Conservation (phyloP, 2,113 vertebrate species). For the Mystacornis crossleyi region DNA sequence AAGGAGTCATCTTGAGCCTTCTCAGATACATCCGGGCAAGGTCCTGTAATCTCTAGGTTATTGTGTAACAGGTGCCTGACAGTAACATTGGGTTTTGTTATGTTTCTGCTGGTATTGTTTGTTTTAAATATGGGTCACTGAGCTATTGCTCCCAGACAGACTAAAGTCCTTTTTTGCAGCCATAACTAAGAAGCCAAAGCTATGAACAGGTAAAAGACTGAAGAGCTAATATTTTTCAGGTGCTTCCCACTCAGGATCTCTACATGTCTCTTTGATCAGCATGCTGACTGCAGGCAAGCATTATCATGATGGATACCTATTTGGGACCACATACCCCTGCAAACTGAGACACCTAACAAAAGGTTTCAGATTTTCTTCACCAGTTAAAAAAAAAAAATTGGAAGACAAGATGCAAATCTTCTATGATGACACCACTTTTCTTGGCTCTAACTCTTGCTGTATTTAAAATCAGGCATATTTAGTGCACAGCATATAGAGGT, state of each 20-base stretch:
- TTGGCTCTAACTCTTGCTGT: background rate
- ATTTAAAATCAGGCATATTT: background rate
- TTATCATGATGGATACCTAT: background rate
- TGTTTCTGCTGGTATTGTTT: background rate
- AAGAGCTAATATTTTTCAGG: background rate
- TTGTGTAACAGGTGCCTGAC: background rate
- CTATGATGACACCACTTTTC: background rate
- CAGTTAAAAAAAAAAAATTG: background rate
- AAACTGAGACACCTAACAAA: background rate
- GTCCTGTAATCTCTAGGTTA: background rate
- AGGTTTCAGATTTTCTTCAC: background rate
- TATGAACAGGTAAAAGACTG: background rate
- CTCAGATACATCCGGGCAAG: rapidly evolving
- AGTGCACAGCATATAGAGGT: rapidly evolving
- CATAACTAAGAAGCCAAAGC: background rate
- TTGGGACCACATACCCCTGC: rapidly evolving
- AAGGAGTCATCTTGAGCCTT: background rate
- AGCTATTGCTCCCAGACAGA: background rate
- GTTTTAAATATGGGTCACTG: background rate
- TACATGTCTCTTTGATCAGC: background rate
- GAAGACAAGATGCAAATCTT: background rate
- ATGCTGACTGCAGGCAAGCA: background rate
- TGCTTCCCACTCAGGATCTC: background rate
- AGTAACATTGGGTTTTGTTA: background rate
- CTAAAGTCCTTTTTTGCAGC: background rate